Conservation (phyloP, 1,140 invertebrate genomes). For the Bombus waltoni region DNA sequence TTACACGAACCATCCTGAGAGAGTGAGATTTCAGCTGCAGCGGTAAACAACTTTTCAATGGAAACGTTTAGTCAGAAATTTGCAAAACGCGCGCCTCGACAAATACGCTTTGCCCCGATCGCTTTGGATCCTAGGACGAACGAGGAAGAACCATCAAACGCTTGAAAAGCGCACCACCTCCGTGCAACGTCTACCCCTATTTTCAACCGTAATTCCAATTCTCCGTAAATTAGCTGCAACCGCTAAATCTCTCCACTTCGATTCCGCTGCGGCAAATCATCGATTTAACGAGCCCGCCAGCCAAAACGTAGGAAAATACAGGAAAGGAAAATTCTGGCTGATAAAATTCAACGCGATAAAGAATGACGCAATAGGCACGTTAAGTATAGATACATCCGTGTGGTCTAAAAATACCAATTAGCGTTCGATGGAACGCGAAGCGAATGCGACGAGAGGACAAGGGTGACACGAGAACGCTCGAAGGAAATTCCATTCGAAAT, state of each 20-base stretch:
- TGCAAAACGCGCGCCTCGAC: too few relatives aligned
- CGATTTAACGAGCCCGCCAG: neutral
- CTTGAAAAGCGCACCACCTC: too few relatives aligned
- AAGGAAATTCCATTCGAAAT: neutral
- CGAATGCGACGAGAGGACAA: too few relatives aligned
- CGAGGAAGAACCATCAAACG: too few relatives aligned
- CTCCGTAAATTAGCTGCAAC: neutral
- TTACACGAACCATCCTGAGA: too few relatives aligned
- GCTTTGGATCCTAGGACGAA: too few relatives aligned
- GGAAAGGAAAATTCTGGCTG: neutral
- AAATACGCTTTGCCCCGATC: too few relatives aligned
- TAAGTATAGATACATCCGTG: neutral
- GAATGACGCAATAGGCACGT: neutral
- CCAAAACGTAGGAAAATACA: neutral
- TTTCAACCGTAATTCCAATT: neutral
- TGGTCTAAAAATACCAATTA: constrained; percentile 16
- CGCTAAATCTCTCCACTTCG: neutral
- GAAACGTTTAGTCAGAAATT: too few relatives aligned
- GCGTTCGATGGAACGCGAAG: neutral
- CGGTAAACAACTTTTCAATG: too few relatives aligned
- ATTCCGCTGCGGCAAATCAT: neutral
- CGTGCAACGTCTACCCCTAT: too few relatives aligned
- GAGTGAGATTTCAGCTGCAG: too few relatives aligned
- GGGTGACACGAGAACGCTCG: neutral
- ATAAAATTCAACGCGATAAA: constrained; percentile 1